Evolutionary conservation across 2,888 invertebrate species (phyloP), one percentile per base, ranked within the genome.

Genomic region (Neuroscelio doddi): DNA sequence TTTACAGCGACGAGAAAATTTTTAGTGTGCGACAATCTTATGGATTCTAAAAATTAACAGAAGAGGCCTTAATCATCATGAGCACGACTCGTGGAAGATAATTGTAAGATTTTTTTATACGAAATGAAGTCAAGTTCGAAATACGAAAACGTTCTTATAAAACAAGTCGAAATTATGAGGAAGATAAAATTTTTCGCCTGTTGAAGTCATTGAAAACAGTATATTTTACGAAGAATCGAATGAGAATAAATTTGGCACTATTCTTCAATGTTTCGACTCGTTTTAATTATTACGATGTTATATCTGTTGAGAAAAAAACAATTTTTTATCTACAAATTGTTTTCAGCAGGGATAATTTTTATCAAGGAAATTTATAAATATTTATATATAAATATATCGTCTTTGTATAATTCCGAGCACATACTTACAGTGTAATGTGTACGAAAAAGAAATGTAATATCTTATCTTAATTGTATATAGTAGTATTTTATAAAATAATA

Each of bases 391-490:
- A 45, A 69, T 77, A 74, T 78, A 78, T 78, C n/a, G n/a, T n/a
- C 77, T 76, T 76, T 69, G 65, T 68, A 71, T 58, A 38, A 71
- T 70, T 65, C 69, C 62, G 61, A 74, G 70, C 70, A 77, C 69
- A n/a, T n/a, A n/a, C 66, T 72, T 72, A 59, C 65, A 47, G 46
- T 53, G 49, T 59, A 64, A 65, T 64, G 49, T 64, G 66, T 57
- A 72, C 61, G 68, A 67, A 45, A 41, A 69, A 64, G 64, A 70
- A 69, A 67, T 68, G 70, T 74, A 75, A 72, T 61, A 72, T 75
- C 53, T 59, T 69, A 59, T 64, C 63, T 69, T 71, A 69, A 70
- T 56, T 83, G 83, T 83, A 83, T 76, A 83, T 83, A 83, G 79
- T 82, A 82, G 82, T 76, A 76, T 72, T 75, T 75, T 80, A 7